Evolutionary conservation across 1,140 invertebrate species (phyloP).

Genomic region (Leptinotarsa lineolata): DNA sequence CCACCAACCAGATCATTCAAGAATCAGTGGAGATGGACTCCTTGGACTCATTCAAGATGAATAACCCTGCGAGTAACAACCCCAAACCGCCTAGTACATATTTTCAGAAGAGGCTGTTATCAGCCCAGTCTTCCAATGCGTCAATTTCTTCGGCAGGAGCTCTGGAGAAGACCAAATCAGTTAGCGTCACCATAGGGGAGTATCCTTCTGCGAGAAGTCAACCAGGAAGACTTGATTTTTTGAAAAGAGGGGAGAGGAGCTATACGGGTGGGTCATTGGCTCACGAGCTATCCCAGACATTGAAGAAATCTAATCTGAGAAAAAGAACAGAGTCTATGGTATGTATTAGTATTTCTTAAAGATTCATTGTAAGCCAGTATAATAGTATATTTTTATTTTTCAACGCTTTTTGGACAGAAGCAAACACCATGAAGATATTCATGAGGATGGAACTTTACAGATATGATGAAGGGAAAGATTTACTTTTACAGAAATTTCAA

Average conservation of each 20-base stretch:
- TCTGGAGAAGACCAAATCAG: constrained; percentile 40
- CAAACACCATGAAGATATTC: too few species aligned
- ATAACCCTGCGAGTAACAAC: constrained; percentile 62
- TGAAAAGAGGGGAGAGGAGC: constrained; percentile 57
- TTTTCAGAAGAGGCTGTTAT: constrained; percentile 59
- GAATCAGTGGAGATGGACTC: constrained; percentile 70
- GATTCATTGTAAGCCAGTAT: background rate
- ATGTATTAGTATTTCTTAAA: constrained; percentile 43
- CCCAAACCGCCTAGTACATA: constrained; percentile 71
- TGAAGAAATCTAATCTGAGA: constrained; percentile 73
- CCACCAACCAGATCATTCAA: constrained; percentile 48
- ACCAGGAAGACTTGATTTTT: constrained; percentile 70
- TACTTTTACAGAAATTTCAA: too few species aligned
- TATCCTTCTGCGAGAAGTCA: constrained; percentile 65
- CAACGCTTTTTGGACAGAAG: too few species aligned
- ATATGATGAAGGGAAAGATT: too few species aligned
- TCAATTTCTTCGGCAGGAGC: constrained; percentile 30
- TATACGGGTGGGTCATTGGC: constrained; percentile 62
- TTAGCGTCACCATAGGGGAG: constrained; percentile 70
- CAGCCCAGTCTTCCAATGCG: constrained; percentile 32
- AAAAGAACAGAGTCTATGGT: constrained; percentile 71
- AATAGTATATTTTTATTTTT: constrained; percentile 1
- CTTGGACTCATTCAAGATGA: constrained; percentile 71
- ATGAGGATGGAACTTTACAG: too few species aligned
- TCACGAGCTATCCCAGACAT: constrained; percentile 71